These are phyloP conservation scores for Orientallactaga bullata DNA, from an alignment of 2,113 vertebrate species.

Conservation along the genomic window DNA sequence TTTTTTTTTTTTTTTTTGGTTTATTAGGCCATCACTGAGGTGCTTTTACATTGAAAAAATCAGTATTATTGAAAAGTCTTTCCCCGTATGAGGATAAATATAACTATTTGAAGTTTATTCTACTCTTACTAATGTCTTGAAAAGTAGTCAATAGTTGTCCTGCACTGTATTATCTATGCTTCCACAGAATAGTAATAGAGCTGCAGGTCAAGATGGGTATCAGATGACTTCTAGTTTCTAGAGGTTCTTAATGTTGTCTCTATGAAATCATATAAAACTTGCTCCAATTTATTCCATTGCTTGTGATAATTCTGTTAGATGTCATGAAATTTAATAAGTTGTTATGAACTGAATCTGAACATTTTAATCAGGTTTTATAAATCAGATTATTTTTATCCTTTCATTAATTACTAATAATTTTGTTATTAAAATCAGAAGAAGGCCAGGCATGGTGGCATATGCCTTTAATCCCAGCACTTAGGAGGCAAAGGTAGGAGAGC, in stretches of 20 bases:
- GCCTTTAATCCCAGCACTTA: no score
- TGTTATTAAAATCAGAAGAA: no score
- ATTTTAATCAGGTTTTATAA: not conserved
- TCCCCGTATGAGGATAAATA: not conserved
- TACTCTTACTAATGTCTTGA: not conserved
- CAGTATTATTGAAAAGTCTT: slow-evolving; percentile 20
- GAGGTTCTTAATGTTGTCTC: slow-evolving; percentile 44
- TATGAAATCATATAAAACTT: slow-evolving; percentile 2
- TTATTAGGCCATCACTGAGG: not conserved
- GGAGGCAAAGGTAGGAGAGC: no score
- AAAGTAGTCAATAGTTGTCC: not conserved
- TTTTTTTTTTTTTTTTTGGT: slow-evolving; percentile 23
- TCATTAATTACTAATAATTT: not conserved
- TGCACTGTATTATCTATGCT: no score
- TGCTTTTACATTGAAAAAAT: not conserved
- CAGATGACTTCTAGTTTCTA: not conserved
- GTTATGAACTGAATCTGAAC: not conserved
- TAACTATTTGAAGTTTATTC: not conserved
- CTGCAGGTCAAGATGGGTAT: not conserved
- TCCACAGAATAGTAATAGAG: not conserved
- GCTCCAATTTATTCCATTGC: slow-evolving; percentile 14
- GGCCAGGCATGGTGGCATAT: no score
- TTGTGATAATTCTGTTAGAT: not conserved
- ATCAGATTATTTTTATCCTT: not conserved
- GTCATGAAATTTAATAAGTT: not conserved